Evolutionary conservation across 2,113 vertebrate genomes (phyloP), one percentile per base, ranked within the genome.

Genomic region (Prochilodus magdalenae): DNA sequence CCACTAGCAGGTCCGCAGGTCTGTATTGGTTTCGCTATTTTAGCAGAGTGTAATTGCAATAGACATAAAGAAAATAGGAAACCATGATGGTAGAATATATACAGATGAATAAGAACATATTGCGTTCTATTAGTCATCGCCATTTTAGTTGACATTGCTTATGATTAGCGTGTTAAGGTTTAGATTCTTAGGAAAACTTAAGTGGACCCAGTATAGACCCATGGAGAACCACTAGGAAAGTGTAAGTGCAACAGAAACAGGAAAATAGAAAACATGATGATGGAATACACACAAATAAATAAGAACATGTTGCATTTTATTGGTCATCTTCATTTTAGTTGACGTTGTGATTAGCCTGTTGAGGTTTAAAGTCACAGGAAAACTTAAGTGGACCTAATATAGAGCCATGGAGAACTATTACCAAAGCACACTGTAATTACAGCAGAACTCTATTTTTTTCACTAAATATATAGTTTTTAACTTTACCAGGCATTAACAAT

Each of bases 371-470:
- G 14, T 70, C 51, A 40, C 29, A 33, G 73, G 18, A 60, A 55
- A 75, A 66, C n/a, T 59, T 18, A 72, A 51, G 2, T 22, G 40
- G 33, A 13, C 55, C 13, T 44, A 82, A 72, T 47, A 24, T 51
- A 79, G 55, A 71, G 4, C 36, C 14, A 13, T 77, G 66, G 33
- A 29, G 27, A 75, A 76, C 72, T 71, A 57, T 69, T 26, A 47
- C 14, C 13, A 14, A 0, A 51, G 49, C 33, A 36, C 33, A 36
- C 3, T 36, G 33, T 36, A 36, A 36, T 36, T 36, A 36, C 40
- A 44, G 11, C 40, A 44, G 5, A 44, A 44, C 40, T 7, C 40
- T 44, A 44, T 44, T 44, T 44, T 44, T 5, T 44, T 11, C 40
- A 4, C 40, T 10, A 44, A 44, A 44, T 44, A 44, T 44, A 44